These are phyloP conservation scores for Lepidurus arcticus DNA, from an alignment of 1,140 invertebrate species.

Conservation along the genomic window DNA sequence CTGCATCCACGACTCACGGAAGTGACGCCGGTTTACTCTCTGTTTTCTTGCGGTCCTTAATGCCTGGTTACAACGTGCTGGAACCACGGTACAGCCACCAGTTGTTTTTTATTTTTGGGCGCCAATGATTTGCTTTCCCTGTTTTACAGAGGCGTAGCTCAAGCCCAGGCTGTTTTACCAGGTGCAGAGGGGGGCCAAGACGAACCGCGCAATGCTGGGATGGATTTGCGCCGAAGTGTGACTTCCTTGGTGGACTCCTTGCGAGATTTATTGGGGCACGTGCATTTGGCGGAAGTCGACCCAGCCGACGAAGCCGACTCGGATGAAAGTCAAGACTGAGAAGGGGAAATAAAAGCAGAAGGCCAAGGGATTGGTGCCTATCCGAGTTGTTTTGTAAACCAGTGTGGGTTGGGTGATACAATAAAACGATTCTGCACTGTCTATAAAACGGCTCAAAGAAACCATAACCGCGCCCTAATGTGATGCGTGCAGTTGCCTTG, in stretches of 20 bases:
- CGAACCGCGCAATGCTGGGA: slow-evolving; percentile 36
- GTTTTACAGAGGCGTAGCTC: slow-evolving; percentile 10
- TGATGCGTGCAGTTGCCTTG: background rate
- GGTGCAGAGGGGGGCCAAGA: slow-evolving; percentile 30
- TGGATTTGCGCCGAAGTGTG: slow-evolving; percentile 57
- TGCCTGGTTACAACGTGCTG: slow-evolving; percentile 56
- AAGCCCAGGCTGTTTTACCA: slow-evolving; percentile 26
- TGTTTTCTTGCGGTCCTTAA: slow-evolving; percentile 59
- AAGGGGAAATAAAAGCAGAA: background rate
- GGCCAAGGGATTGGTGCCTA: background rate
- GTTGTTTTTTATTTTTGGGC: slow-evolving; percentile 31
- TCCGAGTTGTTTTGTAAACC: background rate
- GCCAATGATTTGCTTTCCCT: slow-evolving; percentile 27
- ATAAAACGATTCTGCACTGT: background rate
- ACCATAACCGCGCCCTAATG: background rate
- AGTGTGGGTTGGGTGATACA: background rate
- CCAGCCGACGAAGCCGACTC: slow-evolving; percentile 42
- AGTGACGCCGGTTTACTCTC: slow-evolving; percentile 45
- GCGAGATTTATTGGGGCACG: slow-evolving; percentile 62
- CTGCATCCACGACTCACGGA: slow-evolving; percentile 55
- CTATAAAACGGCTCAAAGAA: background rate
- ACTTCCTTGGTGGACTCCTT: slow-evolving; percentile 63
- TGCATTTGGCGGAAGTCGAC: slow-evolving; percentile 50
- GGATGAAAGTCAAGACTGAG: slow-evolving; percentile 39
- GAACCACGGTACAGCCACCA: slow-evolving; percentile 37